Percentiles rank a stretch among this genome's conserved stretches.
Conservation (phyloP, 37 sponge, comb jelly and placozoan genomes). For the Crambe crambe region DNA sequence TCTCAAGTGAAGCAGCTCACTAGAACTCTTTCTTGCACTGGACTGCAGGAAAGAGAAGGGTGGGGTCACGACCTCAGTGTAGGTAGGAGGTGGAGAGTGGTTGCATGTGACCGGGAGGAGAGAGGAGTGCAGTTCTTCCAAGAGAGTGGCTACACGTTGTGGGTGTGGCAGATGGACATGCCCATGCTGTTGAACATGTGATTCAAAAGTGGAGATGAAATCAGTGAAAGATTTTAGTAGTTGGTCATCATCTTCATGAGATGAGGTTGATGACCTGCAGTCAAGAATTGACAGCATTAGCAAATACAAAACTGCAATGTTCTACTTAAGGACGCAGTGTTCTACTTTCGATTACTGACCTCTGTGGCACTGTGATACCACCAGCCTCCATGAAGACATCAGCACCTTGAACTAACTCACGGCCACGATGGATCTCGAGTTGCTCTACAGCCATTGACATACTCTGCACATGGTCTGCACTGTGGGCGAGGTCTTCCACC, state of each 20-base stretch:
- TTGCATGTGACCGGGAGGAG: slow-evolving; percentile 9
- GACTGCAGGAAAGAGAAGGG: not conserved
- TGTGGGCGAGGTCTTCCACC: slow-evolving; percentile 15
- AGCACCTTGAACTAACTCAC: slow-evolving; percentile 5
- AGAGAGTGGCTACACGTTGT: not conserved
- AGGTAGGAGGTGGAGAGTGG: slow-evolving; percentile 13
- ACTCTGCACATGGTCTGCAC: slow-evolving; percentile 10
- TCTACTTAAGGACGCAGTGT: no score
- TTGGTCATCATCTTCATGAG: not conserved
- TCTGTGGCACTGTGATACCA: no score
- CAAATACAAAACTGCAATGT: no score
- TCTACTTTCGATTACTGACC: no score
- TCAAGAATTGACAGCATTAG: no score
- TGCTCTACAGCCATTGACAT: slow-evolving; percentile 22
- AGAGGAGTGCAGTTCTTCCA: slow-evolving; percentile 29
- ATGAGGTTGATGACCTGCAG: not conserved
- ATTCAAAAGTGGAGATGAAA: slow-evolving; percentile 30
- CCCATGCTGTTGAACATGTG: slow-evolving; percentile 18
- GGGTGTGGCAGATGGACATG: slow-evolving; percentile 8
- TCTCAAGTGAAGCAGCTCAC: slow-evolving; percentile 29
- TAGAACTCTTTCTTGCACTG: not conserved
- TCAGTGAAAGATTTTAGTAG: slow-evolving; percentile 12
- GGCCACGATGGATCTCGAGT: slow-evolving; percentile 41
- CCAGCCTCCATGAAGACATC: slow-evolving; percentile 16
- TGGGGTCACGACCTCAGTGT: slow-evolving; percentile 5